Conservation (phyloP, 2,888 invertebrate genomes). For the Ochlodes sylvanus region DNA sequence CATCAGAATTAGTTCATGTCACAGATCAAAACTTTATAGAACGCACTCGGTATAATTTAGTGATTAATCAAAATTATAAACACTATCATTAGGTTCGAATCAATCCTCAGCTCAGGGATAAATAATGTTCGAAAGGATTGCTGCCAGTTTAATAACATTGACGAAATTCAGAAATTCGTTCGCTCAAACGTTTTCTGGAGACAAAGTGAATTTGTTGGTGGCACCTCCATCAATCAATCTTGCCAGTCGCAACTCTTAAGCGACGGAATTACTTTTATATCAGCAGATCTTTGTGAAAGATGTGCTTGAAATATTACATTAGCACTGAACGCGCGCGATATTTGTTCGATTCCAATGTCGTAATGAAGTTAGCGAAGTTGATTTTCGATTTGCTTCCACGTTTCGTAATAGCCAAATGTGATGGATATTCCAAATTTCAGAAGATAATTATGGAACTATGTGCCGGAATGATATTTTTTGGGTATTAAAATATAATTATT, state of each 20-base stretch:
- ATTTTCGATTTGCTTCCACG: conserved; percentile 49
- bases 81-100: conserved; percentile 33
- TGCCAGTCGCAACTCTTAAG: conserved; percentile 73
- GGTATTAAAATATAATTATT: too few relatives aligned
- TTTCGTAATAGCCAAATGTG: conserved; percentile 35
- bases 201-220: conserved; percentile 71
- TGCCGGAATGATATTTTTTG: not conserved
- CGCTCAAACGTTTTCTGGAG: conserved; percentile 47
- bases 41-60: conserved; percentile 23
- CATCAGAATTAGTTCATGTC: conserved; percentile 26
- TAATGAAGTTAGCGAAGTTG: conserved; percentile 51
- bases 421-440: conserved; percentile 28
- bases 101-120: conserved; percentile 29
- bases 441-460: not conserved
- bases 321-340: conserved; percentile 49
- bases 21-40: conserved; percentile 20
- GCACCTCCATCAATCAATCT: conserved; percentile 74
- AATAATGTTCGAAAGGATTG: conserved; percentile 32
- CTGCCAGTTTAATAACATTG: conserved; percentile 36
- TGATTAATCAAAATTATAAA: conserved; percentile 29
- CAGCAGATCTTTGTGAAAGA: conserved; percentile 65
- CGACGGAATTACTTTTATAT: conserved; percentile 74
- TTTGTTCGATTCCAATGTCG: conserved; percentile 43
- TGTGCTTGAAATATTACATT: conserved; percentile 70
- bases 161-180: conserved; percentile 41